Evolutionary conservation across 2,113 vertebrate genomes (phyloP), one percentile per base, ranked within the genome.

Genomic region (Merops nubicus): DNA sequence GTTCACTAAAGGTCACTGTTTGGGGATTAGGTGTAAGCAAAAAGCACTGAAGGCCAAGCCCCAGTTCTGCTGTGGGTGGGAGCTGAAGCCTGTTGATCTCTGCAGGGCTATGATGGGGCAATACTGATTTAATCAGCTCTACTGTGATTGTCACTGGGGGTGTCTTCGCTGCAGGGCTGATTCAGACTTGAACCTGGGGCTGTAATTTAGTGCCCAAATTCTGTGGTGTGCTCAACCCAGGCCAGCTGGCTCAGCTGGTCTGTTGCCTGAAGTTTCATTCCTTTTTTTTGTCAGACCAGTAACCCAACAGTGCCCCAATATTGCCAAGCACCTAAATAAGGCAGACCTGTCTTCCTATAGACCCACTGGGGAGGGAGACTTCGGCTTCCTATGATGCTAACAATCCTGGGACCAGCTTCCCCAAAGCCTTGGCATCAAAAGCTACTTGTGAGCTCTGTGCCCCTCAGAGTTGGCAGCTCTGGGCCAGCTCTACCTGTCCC

Each of bases 11-110:
- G 28, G 33, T 84, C 60, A 31, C 7, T 28, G 16, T 60, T 56
- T 77, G 50, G 62, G 85, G 21, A 15, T 45, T 59, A 22, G 42
- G 28, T 47, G 15, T 43, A 42, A 72, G 34, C 38, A 48, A 51
- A 51, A 59, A 53, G 9, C 19, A 2, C 12, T 17, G 73, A 28
- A 48, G 51, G 42, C 43, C 63, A 26, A 26, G 28, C 42, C 78
- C 54, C 8, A 18, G 0, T 59, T 57, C 67, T 86, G 59, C 42
- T 68, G 0, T 8, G 0, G 0, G 1, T 82, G 43, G n/a, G 72
- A 56, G 38, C 28, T 9, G 1, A 5, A 11, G 43, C 33, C 8
- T 54, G 33, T 72, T 81, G 50, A 3, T 59, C 20, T 50, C n/a
- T 2, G 9, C 67, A 65, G 50, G 78, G 25, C 33, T 56, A 4